These are phyloP conservation scores for Lacerta bilineata DNA, from an alignment of 2,797 vertebrate genomes.

Conservation along the genomic window DNA sequence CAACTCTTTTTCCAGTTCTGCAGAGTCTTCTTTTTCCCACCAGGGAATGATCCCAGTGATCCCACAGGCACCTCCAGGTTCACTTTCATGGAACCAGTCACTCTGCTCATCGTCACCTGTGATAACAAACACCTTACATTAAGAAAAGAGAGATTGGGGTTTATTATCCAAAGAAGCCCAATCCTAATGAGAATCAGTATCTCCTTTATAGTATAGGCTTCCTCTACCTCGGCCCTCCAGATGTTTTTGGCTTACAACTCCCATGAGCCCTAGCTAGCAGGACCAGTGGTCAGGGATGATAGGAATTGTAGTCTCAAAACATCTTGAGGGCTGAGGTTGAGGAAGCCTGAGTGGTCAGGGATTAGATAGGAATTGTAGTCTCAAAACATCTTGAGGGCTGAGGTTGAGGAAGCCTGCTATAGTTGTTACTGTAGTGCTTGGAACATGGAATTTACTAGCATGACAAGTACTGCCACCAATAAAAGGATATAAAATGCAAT, in stretches of 20 bases:
- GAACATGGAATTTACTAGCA: conserved; percentile 57
- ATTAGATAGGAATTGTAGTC: too few species aligned
- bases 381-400: too few species aligned
- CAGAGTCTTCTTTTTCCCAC: conserved; percentile 93
- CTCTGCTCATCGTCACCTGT: conserved; percentile 97
- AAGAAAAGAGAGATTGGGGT: conserved; percentile 22
- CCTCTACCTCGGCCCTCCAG: too few species aligned
- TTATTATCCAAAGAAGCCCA: conserved; percentile 49
- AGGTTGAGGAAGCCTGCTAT: not conserved
- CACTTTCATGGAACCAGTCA: conserved; percentile 97
- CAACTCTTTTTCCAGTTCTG: conserved; percentile 87
- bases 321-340: too few species aligned
- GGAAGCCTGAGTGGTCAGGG: too few species aligned
- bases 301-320: too few species aligned
- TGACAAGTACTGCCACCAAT: conserved; percentile 52
- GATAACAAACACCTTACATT: conserved; percentile 26
- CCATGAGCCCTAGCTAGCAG: too few species aligned
- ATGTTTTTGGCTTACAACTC: too few species aligned
- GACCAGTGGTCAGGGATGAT: too few species aligned
- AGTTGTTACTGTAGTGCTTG: conserved; percentile 50
- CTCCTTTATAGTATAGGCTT: conserved; percentile 49
- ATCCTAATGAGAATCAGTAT: conserved; percentile 53
- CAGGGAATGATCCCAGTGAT: conserved; percentile 93
- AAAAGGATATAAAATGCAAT: conserved; percentile 68
- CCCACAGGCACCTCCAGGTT: conserved; percentile 92